Evolutionary conservation across 2,888 invertebrate genomes (phyloP), one percentile per base, ranked within the genome.

Genomic region (Megaustenia siamemsis): DNA sequence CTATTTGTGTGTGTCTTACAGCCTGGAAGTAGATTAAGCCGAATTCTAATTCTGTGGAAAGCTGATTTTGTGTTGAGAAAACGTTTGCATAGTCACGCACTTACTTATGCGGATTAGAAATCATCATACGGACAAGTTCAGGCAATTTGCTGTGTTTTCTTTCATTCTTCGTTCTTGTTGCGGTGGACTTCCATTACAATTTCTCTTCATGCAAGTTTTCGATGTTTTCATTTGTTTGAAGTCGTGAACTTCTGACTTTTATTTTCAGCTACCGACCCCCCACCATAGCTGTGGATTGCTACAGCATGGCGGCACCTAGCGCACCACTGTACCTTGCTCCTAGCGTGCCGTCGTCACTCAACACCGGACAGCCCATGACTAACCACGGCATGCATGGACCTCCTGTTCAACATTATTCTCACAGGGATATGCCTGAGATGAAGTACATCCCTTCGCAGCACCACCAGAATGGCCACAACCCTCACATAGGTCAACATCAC

Each of bases 231-330:
- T 78, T 78, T 78, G 63, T 60, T 24, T 32, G n/a, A 60, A 28
- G 8, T 15, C 24, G 56, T 77, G 38, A 15, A 77, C 38, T 32
- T 4, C 43, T 78, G 78, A 78, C 69, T 69, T 68, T 53, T 24
- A 24, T 28, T 18, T 73, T 2, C 49, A 32, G 49, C 35, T 40
- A 21, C 18, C 82, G 38, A 35, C 56, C 66, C 24, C 73, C n/a
- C 83, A 84, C 83, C 79, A 84, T 80, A 84, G 84, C 84, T 80
- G 79, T 84, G 84, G 84, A 84, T 73, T 84, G 84, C 66, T 84
- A 87, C 87, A 90, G 89, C 96, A 97, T 97, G 97, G 97, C 98
- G 96, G 97, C 97, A 96, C 97, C 97, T 95, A 97, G 97, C 86
- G 90, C 93, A 81, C 93, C 93, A 86, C 91, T 94, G 95, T 98